Base-by-base conservation (phyloP, 1,140 invertebrate species). In the Heliconius hewitsoni region DNA sequence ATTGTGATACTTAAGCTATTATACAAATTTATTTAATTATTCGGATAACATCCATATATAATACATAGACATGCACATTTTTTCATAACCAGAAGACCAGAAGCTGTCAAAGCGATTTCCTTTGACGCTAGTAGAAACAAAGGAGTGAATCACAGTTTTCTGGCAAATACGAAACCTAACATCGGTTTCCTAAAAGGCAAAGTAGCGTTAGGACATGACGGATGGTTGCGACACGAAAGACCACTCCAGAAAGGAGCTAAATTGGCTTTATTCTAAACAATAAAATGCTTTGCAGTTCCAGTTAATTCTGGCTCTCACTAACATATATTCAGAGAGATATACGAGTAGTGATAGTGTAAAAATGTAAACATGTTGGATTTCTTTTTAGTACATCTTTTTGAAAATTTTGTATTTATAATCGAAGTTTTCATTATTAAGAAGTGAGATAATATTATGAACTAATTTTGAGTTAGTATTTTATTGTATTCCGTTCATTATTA, bases 191-290 rank as follows among this genome's bases (percentile, higher is more conserved):
- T 66, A 66, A 66, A 66, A 66, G 60, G 60, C 60, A 16, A 66
- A 66, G 60, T 66, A 66, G 60, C 27, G 55, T 52, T 66, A 66
- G 60, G 60, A 66, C 60, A 66, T 66, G 27, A 66, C 3, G 27
- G 27, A 66, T 66, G 27, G 60, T 16, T 73, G 79, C 73, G 42
- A 79, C 78, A 79, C 66, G 78, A 52, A 72, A 76, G 73, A 55
- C 55, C 78, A 79, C 78, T 79, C 74, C 60, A 66, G 27, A 66
- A 66, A 66, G 60, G 60, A 66, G 30, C 60, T 30, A 66, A 66
- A 66, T 66, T 66, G 60, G 60, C 60, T 66, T 23, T 66, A 66
- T 1, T 66, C 27, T 66, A 66, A 66, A 66, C 60, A 66, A 66
- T 66, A 66, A 66, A 66, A 66, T 66, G 60, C 60, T 30, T 66